These are phyloP conservation scores for Malaclemys terrapin DNA, from an alignment of 2,113 vertebrate genomes.

Conservation along the genomic window DNA sequence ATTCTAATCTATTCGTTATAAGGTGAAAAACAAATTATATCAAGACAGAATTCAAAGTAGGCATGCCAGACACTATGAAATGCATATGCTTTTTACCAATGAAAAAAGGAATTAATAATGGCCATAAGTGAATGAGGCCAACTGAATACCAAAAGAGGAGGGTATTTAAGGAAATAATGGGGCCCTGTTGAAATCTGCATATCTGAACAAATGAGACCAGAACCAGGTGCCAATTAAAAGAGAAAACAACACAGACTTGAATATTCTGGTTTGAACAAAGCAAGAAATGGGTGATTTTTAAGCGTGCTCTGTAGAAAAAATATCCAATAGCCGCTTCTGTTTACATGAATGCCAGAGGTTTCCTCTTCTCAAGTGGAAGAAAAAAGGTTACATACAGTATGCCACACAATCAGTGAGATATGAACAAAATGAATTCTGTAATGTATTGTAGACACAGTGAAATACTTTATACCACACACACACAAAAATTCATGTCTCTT, in stretches of 20 bases:
- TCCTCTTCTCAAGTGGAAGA: not conserved
- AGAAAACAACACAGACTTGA: not conserved
- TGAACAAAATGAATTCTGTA: constrained; percentile 37
- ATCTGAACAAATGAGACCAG: not conserved
- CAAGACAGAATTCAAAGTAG: not conserved
- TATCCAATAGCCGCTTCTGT: not conserved
- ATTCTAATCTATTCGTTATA: not conserved
- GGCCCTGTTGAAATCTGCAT: not conserved
- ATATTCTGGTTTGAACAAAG: not conserved
- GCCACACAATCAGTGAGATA: not conserved
- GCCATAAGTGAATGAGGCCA: not conserved
- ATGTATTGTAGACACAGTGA: not conserved
- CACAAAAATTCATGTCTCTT: constrained; percentile 29
- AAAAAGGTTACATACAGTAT: not conserved
- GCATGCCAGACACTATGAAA: not conserved
- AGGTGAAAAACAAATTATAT: constrained; percentile 20
- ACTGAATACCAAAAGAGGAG: not conserved
- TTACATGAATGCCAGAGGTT: not conserved
- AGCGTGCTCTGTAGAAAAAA: not conserved
- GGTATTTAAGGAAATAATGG: not conserved
- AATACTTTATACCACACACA: constrained; percentile 39
- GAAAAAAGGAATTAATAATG: not conserved
- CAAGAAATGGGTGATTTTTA: not conserved
- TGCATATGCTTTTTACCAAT: not conserved
- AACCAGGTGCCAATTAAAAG: not conserved